Base-by-base conservation (phyloP, 2,888 invertebrate species). In the Nycteola revayana region DNA sequence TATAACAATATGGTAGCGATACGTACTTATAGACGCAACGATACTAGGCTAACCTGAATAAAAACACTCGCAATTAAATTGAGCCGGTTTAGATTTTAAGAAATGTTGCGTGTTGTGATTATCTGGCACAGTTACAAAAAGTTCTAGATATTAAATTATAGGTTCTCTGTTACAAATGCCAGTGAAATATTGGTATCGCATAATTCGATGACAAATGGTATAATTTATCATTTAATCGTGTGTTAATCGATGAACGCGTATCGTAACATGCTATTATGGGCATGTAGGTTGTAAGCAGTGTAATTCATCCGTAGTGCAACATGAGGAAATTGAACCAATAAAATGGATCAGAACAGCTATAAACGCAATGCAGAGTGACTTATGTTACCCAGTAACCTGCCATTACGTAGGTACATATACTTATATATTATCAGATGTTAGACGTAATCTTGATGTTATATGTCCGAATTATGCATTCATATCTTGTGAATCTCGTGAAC, bases 301-400 rank as follows among this genome's bases (percentile, higher is more conserved):
- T 8, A 36, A 31, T 10, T 26, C 26, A 42, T 30, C 27, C 22
- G n/a, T 10, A 9, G 7, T 42, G 59, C 47, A 55, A 54, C 35
- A 50, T 8, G 25, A 54, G 55, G 59, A 55, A 55, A 47, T 50
- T 36, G 28, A 33, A 28, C 35, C 36, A 38, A 47, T 38, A 50
- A 40, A 40, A 38, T 37, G 10, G 3, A 36, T 40, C 25, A 37
- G 58, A 45, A 50, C 45, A 44, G 33, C 47, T 38, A 50, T 56
- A 42, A n/a, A 56, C 38, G 18, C 31, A 33, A 42, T 49, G 32
- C 27, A 32, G 36, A 45, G 32, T 42, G 46, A 36, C 35, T 48
- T 50, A 55, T 42, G 40, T 39, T 37, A 28, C 29, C 30, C 36
- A 38, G 30, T 51, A 48, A 54, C 42, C 49, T 51, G 42, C 45